A percentile compares a stretch with the other conserved stretches of the same genome.
Evolutionary conservation across 2,888 invertebrate species (phyloP).

Genomic region (Anorthoa munda): DNA sequence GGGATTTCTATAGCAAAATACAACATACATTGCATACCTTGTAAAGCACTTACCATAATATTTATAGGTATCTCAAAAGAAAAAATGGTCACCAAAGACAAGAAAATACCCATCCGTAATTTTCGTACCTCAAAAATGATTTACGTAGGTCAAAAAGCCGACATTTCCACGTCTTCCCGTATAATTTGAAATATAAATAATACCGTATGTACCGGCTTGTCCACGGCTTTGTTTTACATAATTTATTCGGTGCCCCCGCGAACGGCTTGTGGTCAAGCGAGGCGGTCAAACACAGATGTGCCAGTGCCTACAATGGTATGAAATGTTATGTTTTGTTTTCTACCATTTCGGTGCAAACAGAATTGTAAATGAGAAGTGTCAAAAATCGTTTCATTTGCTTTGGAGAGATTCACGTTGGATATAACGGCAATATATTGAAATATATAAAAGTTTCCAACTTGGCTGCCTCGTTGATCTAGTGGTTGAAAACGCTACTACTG

Average conservation of each 20-base stretch:
- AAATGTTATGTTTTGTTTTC: constrained; percentile 40
- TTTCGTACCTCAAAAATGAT: neutral
- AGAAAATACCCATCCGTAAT: neutral
- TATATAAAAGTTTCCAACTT: too few relatives aligned
- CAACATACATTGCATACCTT: too few relatives aligned
- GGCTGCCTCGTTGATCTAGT: too few relatives aligned
- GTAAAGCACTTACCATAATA: too few relatives aligned
- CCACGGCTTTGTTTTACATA: constrained; percentile 68
- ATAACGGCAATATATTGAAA: neutral
- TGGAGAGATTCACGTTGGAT: neutral
- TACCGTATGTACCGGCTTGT: constrained; percentile 57
- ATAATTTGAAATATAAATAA: constrained; percentile 59
- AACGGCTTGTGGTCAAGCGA: constrained; percentile 51
- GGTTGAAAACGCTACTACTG: too few relatives aligned
- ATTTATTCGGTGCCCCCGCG: constrained; percentile 67
- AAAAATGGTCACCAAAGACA: too few relatives aligned
- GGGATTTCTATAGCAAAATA: too few relatives aligned
- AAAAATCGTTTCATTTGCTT: constrained; percentile 25
- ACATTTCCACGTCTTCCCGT: constrained; percentile 3
- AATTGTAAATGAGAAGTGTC: constrained; percentile 37
- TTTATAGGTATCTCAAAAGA: too few relatives aligned
- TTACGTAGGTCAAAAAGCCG: neutral
- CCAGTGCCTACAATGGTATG: constrained; percentile 23
- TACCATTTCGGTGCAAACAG: constrained; percentile 35
- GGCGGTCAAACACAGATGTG: constrained; percentile 57